phyloP scores from a whole-genome alignment of 2,888 invertebrate genomes.

The Acronicta psi region DNA sequence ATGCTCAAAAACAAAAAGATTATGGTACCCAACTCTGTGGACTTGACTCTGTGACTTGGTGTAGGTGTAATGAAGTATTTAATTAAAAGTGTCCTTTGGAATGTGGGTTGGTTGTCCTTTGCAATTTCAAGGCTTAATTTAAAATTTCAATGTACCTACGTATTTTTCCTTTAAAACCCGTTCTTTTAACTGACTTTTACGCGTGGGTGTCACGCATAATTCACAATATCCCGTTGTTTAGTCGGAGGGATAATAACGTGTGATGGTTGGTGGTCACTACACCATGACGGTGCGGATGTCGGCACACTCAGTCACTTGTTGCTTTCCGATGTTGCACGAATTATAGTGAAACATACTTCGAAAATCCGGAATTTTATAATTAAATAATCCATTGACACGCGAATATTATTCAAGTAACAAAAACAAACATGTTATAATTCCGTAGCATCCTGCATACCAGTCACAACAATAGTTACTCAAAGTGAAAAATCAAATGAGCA shows the following conservation, averaged over 20 bases:
- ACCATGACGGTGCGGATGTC: constrained; percentile 74
- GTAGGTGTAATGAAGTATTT: not conserved
- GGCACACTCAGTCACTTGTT: constrained; percentile 65
- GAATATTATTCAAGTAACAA: not conserved
- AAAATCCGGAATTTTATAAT: constrained; percentile 24
- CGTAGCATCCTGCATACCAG: constrained; percentile 13
- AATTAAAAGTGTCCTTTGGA: not conserved
- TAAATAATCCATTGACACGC: constrained; percentile 1
- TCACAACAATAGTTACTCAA: constrained; percentile 15
- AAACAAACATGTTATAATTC: constrained; percentile 5
- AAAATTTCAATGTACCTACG: constrained; percentile 3
- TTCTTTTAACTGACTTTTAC: constrained; percentile 50
- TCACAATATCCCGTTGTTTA: constrained; percentile 84
- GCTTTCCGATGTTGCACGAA: constrained; percentile 62
- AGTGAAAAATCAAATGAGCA: constrained; percentile 26
- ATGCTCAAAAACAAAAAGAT: too few relatives aligned
- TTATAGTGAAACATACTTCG: constrained; percentile 34
- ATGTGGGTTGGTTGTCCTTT: not conserved
- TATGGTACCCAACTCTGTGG: too few relatives aligned
- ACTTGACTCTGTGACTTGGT: too few relatives aligned
- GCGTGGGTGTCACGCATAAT: constrained; percentile 82
- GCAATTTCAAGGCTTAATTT: constrained; percentile 7
- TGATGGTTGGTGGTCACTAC: constrained; percentile 74
- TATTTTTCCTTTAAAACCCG: constrained; percentile 46
- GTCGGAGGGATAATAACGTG: constrained; percentile 74